Base-by-base conservation (phyloP, 1,140 invertebrate species). In the Pseudomyrmex sp. region DNA sequence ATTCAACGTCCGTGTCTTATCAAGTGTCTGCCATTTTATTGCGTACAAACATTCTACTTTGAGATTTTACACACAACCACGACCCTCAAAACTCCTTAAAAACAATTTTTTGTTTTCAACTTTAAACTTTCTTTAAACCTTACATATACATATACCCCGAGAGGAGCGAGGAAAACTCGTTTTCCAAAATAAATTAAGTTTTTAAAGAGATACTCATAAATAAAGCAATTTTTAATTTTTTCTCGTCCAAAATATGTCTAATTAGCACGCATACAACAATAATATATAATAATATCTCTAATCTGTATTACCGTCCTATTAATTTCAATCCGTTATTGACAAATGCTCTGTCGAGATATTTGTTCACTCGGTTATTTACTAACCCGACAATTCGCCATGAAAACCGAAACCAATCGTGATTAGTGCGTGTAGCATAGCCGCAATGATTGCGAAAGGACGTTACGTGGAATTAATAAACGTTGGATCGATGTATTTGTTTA, bases 381-480 rank as follows among this genome's bases (percentile, higher is more conserved):
- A 80, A 61, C 15, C 66, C 76, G 56, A 56, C 76, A 80, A 80
- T 80, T 58, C 76, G 76, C 66, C 76, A 80, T 80, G 76, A 80
- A 80, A 80, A 80, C 76, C 76, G 76, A 80, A 80, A 80, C 76
- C 76, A 72, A 80, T 80, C 76, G 76, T 80, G 54, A 72, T 80
- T 80, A 80, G 76, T 72, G 76, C 76, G 76, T 72, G 66, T 4
- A 80, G 76, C 54, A 80, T 4, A 23, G 76, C 66, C 76, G 44
- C 76, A 80, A 80, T 80, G 76, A 80, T 80, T 80, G 76, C 76
- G 52, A 80, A 80, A 80, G 76, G 76, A 80, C 76, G 76, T 72
- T 80, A 80, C 76, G 66, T 69, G 76, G 76, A 80, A 80, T 80
- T 80, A 80, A 80, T 80, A 80, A 80, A 80, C 66, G 66, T 59